Conservation (phyloP, 23 tunicate genomes). For the Phallusia fumigata region DNA sequence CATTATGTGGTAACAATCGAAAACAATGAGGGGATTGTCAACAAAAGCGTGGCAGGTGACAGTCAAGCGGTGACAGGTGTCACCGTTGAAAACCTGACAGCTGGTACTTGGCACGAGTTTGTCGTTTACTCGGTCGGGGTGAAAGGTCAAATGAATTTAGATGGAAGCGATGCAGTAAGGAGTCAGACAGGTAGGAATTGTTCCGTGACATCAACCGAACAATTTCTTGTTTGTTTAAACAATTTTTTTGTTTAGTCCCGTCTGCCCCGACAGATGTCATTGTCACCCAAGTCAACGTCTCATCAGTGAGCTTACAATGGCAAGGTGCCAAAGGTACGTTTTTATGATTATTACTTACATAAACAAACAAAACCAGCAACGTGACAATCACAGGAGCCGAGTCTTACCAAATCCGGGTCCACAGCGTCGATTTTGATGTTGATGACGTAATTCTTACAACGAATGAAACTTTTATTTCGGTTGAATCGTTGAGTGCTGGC, state of each 20-base stretch:
- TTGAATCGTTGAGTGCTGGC: slow-evolving; percentile 5
- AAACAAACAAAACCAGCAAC: no score
- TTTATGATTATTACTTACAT: neutral
- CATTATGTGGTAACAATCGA: slow-evolving; percentile 19
- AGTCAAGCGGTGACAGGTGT: neutral
- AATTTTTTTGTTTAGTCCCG: slow-evolving; percentile 28
- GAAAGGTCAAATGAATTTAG: slow-evolving; percentile 31
- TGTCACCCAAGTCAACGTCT: slow-evolving; percentile 26
- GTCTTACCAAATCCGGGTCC: slow-evolving; percentile 16
- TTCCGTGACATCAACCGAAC: neutral
- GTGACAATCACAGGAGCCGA: slow-evolving; percentile 19
- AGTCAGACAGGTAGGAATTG: slow-evolving; percentile 47
- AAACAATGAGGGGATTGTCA: neutral
- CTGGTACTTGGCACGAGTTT: slow-evolving; percentile 49
- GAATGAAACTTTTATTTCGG: neutral
- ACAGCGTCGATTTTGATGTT: neutral
- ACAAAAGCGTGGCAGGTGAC: neutral
- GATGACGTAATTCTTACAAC: slow-evolving; percentile 2
- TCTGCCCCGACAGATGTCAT: slow-evolving; percentile 32
- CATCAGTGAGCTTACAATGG: slow-evolving; percentile 32
- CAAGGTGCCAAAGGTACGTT: slow-evolving; percentile 31
- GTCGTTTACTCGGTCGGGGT: slow-evolving; percentile 44
- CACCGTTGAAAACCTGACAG: slow-evolving; percentile 21
- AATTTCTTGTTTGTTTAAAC: neutral
- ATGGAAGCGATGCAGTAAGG: slow-evolving; percentile 37